phyloP scores from a whole-genome alignment of 2,113 vertebrate species.

The Heloderma charlesbogerti region DNA sequence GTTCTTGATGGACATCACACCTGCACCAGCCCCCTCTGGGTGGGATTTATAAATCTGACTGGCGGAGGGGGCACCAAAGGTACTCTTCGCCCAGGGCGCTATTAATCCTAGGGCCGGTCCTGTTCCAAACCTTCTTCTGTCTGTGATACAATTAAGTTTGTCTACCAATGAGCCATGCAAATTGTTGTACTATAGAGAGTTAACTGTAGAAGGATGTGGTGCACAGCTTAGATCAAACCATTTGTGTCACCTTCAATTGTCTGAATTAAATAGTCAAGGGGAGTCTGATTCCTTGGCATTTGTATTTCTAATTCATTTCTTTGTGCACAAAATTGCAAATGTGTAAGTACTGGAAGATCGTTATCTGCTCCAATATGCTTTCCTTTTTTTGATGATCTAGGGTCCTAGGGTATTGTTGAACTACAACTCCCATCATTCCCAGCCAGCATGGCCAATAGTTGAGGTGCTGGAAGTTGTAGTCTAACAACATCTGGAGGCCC shows the following conservation, averaged over 20 bases:
- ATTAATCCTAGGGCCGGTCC: no score
- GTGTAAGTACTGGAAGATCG: not conserved
- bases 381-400: not conserved
- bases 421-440: no score
- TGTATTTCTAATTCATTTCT: not conserved
- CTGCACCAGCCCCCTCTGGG: no score
- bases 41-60: no score
- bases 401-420: no score
- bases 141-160: not conserved
- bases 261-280: not conserved
- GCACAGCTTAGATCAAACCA: not conserved
- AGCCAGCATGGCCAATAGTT: no score
- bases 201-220: not conserved
- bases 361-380: not conserved
- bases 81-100: no score
- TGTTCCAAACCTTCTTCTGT: no score
- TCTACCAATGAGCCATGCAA: not conserved
- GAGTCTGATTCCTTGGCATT: not conserved
- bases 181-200: not conserved
- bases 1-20: no score
- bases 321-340: not conserved
- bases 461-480: no score
- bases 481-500: no score
- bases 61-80: no score
- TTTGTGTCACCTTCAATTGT: not conserved